Conservation (phyloP, 2,797 vertebrate genomes). For the Phrynocephalus forsythii region DNA sequence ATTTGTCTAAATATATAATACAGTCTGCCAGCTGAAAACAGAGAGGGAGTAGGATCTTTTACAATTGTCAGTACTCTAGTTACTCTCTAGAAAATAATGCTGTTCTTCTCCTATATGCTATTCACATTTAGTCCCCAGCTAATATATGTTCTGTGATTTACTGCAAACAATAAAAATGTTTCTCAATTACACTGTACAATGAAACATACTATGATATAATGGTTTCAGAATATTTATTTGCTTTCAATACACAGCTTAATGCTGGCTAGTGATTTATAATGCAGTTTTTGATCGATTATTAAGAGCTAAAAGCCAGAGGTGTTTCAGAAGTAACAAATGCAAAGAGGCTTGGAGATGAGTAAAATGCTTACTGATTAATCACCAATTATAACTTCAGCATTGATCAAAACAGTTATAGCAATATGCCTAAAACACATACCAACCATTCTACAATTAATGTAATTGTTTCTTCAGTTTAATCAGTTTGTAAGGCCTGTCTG, state of each 20-base stretch:
- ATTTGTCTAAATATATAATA: not conserved
- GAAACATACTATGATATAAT: slow-evolving; percentile 25
- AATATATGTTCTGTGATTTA: slow-evolving; percentile 7
- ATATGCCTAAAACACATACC: not conserved
- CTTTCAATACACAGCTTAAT: slow-evolving; percentile 22
- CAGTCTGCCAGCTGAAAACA: not conserved
- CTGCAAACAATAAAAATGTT: slow-evolving; percentile 24
- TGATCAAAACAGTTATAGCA: not conserved
- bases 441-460: not conserved
- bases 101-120: slow-evolving; percentile 37
- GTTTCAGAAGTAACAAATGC: slow-evolving; percentile 31
- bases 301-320: slow-evolving; percentile 36
- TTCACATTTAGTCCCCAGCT: not conserved
- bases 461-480: not conserved
- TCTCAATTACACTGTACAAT: slow-evolving; percentile 37
- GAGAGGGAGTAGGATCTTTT: not conserved
- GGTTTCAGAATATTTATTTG: slow-evolving; percentile 19
- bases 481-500: not conserved
- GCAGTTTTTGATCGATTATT: slow-evolving; percentile 39
- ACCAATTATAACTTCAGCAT: slow-evolving; percentile 9
- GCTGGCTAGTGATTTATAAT: slow-evolving; percentile 32
- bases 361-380: slow-evolving; percentile 32
- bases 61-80: not conserved
- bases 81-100: slow-evolving; percentile 8
- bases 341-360: not conserved